Conservation (phyloP, 2,797 vertebrate genomes). For the Bradypodion ventrale region DNA sequence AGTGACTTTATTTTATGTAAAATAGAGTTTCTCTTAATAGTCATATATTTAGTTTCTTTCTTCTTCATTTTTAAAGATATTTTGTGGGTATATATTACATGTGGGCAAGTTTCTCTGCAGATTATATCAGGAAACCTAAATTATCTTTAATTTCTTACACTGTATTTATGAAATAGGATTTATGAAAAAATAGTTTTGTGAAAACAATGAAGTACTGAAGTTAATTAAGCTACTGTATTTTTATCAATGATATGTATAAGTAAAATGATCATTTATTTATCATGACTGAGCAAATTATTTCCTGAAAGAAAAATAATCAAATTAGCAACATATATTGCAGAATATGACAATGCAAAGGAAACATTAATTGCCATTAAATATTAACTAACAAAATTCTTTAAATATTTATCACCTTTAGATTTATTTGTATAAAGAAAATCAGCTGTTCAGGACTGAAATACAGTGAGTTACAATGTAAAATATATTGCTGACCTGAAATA, state of each 20-base stretch:
- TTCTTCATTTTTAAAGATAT: neutral
- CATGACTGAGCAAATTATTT: neutral
- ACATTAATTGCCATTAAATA: neutral
- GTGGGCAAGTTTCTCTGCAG: neutral
- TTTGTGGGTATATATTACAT: neutral
- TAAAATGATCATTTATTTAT: neutral
- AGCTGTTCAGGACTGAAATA: neutral
- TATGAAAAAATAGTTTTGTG: neutral
- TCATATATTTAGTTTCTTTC: neutral
- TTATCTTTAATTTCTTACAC: neutral
- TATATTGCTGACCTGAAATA: neutral
- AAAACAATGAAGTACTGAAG: neutral
- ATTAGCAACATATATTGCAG: neutral
- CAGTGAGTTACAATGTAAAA: neutral
- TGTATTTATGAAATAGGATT: rapidly evolving
- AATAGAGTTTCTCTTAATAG: constrained; percentile 15
- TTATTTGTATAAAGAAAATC: neutral
- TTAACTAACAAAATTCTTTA: neutral
- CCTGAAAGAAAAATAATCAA: neutral
- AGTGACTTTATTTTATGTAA: neutral
- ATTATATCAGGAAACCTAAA: neutral
- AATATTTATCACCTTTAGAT: neutral
- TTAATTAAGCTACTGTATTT: neutral
- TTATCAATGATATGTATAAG: neutral
- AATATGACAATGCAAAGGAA: neutral